A percentile compares a stretch with the other conserved stretches of the same genome.
Evolutionary conservation across 1,140 invertebrate genomes (phyloP).

Genomic region (Ceratitis capitata): DNA sequence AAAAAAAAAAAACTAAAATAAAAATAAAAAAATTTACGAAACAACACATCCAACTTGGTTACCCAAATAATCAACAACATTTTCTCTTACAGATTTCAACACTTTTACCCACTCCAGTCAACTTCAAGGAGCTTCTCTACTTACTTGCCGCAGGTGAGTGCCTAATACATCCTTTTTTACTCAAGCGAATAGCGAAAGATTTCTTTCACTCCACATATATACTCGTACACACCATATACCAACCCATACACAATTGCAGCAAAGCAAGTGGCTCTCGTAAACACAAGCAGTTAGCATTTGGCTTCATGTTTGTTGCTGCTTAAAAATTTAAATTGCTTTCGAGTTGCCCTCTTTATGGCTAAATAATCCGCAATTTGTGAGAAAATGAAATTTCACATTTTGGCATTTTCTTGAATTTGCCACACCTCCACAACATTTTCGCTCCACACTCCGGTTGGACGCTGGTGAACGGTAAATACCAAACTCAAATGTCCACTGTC

Average conservation of each 20-base stretch:
- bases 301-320: not conserved
- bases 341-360: slow-evolving; percentile 40
- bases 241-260: not conserved
- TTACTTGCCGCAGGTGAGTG: slow-evolving; percentile 17
- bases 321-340: slow-evolving; percentile 39
- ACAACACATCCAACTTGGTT: not conserved
- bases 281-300: not conserved
- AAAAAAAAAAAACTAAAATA: no score
- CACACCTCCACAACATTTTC: not conserved
- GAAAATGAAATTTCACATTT: slow-evolving; percentile 41
- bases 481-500: not conserved
- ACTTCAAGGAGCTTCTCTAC: slow-evolving; percentile 13
- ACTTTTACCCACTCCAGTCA: not conserved
- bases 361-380: slow-evolving; percentile 45
- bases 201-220: no score
- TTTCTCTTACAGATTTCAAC: not conserved
- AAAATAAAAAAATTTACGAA: no score
- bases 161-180: not conserved
- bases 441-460: no score
- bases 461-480: no score
- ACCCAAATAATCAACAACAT: not conserved
- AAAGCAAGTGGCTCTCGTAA: not conserved
- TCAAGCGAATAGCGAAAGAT: not conserved
- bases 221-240: no score
- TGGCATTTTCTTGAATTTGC: not conserved